These are phyloP conservation scores for Dendroctonus ponderosae DNA, from an alignment of 1,140 invertebrate species.

Conservation along the genomic window DNA sequence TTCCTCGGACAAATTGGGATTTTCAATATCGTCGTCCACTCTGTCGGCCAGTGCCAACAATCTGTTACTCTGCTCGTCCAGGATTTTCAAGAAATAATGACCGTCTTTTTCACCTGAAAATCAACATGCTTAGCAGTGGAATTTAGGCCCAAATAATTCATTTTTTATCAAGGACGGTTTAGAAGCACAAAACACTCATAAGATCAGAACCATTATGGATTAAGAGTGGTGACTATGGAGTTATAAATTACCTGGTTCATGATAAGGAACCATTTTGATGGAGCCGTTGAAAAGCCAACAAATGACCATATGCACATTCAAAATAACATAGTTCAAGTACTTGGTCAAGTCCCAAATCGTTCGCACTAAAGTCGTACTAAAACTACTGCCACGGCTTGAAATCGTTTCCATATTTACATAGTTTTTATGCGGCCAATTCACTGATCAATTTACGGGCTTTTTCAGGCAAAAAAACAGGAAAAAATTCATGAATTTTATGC, in stretches of 20 bases:
- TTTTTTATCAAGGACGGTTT: no score
- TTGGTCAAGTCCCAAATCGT: constrained; percentile 1
- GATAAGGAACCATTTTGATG: no score
- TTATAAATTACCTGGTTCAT: no score
- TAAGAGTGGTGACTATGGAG: no score
- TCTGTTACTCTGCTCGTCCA: constrained; percentile 69
- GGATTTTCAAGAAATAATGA: constrained; percentile 72
- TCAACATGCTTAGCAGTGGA: background rate
- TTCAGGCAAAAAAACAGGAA: no score
- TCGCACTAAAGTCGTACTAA: constrained; percentile 4
- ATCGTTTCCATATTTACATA: constrained; percentile 17
- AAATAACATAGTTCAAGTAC: constrained; percentile 14
- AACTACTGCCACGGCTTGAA: constrained; percentile 7
- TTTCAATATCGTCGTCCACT: constrained; percentile 62
- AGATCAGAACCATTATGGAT: no score
- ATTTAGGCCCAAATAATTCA: no score
- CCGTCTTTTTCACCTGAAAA: constrained; percentile 59
- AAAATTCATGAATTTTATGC: background rate
- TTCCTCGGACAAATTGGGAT: constrained; percentile 67
- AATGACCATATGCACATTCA: constrained; percentile 4
- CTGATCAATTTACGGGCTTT: background rate
- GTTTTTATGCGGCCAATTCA: constrained; percentile 4
- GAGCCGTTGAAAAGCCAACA: no score
- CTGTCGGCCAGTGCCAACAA: constrained; percentile 66
- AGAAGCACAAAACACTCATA: no score